phyloP scores from a whole-genome alignment of 2,888 invertebrate genomes.

The Syrista parreyssii region DNA sequence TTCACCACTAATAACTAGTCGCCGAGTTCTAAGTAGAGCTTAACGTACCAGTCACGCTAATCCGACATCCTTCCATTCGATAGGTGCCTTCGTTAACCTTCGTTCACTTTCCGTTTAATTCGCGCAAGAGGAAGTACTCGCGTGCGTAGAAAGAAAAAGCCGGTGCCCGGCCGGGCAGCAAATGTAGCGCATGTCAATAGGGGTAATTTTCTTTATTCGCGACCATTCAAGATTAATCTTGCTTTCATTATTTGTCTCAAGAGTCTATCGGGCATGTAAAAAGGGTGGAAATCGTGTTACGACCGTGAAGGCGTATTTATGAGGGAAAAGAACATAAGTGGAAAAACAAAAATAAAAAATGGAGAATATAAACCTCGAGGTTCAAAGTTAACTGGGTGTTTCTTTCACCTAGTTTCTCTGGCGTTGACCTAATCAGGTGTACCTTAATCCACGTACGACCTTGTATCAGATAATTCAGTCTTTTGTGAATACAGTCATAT shows the following conservation, averaged over 20 bases:
- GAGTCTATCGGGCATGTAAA: background rate
- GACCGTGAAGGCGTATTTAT: background rate
- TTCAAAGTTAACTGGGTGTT: background rate
- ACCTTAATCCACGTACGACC: background rate
- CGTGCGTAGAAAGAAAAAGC: background rate
- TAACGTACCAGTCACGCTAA: constrained; percentile 2
- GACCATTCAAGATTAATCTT: background rate
- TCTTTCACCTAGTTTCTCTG: background rate
- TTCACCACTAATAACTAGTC: background rate
- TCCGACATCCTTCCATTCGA: background rate
- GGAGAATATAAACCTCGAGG: background rate
- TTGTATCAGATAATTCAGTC: background rate
- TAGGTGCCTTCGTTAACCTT: background rate
- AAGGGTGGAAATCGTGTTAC: background rate
- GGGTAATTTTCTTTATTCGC: background rate
- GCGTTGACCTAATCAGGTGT: background rate
- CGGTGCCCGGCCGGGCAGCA: background rate
- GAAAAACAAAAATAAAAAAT: background rate
- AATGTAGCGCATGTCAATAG: background rate
- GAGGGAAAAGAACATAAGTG: background rate
- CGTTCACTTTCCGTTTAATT: background rate
- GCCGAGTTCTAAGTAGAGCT: constrained; percentile 3
- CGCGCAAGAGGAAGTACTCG: background rate
- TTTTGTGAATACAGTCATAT: background rate
- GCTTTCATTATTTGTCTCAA: background rate